phyloP scores from a whole-genome alignment of 2,113 vertebrate species.

The Myiopsitta monachus region DNA sequence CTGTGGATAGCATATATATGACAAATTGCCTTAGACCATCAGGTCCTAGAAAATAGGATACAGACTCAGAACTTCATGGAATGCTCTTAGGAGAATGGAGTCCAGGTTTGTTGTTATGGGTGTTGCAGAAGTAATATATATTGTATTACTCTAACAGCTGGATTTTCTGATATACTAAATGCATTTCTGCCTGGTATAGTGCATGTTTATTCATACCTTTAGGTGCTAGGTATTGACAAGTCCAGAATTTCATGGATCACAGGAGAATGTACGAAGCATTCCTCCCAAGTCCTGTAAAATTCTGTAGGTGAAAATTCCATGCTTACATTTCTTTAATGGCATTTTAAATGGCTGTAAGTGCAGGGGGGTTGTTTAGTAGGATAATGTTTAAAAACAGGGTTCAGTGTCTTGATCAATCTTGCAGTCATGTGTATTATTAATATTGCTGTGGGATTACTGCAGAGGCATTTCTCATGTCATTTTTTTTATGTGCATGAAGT shows the following conservation, averaged over 20 bases:
- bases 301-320: background rate
- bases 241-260: background rate
- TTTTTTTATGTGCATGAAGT: background rate
- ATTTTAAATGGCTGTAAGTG: background rate
- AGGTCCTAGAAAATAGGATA: background rate
- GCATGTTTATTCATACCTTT: background rate
- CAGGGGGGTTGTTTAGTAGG: background rate
- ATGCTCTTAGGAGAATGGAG: background rate
- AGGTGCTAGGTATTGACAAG: background rate
- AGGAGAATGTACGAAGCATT: background rate
- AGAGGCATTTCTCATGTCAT: background rate
- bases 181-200: background rate
- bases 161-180: background rate
- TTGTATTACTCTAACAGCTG: background rate
- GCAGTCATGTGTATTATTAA: background rate
- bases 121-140: background rate
- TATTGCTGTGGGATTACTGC: background rate
- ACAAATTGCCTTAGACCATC: background rate
- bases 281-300: background rate
- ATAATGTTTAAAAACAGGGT: background rate
- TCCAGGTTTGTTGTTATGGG: background rate
- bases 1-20: background rate
- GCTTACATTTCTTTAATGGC: background rate
- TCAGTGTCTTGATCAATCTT: background rate
- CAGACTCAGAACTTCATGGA: background rate